Percentiles rank a stretch among this genome's conserved stretches.
phyloP scores from a whole-genome alignment of 2,888 invertebrate species.

The Agonum fuliginosum region DNA sequence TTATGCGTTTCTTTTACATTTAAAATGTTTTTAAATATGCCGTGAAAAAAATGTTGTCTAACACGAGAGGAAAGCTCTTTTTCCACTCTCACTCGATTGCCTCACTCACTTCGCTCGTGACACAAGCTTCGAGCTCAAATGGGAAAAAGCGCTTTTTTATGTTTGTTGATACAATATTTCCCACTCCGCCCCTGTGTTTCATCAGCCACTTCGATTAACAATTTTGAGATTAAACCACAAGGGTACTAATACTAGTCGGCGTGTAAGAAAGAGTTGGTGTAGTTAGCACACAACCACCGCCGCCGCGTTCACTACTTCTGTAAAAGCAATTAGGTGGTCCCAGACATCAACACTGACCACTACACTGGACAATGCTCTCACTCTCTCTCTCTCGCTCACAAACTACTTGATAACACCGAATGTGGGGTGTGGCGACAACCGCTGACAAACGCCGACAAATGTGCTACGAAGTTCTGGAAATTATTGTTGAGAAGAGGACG shows the following conservation, averaged over 20 bases:
- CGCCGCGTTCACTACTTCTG: neutral
- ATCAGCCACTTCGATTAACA: neutral
- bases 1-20: too few relatives aligned
- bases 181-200: neutral
- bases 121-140: too few relatives aligned
- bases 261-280: neutral
- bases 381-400: neutral
- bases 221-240: conserved; percentile 13
- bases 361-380: neutral
- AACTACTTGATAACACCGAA: neutral
- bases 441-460: too few relatives aligned
- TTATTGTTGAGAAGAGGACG: too few relatives aligned
- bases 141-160: too few relatives aligned
- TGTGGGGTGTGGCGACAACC: neutral
- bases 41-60: too few relatives aligned
- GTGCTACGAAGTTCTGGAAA: too few relatives aligned
- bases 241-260: conserved; percentile 2
- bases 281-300: neutral
- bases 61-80: too few relatives aligned
- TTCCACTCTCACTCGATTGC: too few relatives aligned
- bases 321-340: neutral
- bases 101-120: too few relatives aligned
- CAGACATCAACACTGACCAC: neutral
- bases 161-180: too few relatives aligned
- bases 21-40: too few relatives aligned